Base-by-base conservation (phyloP, 2,888 invertebrate genomes). In the Hemicrepidius hirtus region DNA sequence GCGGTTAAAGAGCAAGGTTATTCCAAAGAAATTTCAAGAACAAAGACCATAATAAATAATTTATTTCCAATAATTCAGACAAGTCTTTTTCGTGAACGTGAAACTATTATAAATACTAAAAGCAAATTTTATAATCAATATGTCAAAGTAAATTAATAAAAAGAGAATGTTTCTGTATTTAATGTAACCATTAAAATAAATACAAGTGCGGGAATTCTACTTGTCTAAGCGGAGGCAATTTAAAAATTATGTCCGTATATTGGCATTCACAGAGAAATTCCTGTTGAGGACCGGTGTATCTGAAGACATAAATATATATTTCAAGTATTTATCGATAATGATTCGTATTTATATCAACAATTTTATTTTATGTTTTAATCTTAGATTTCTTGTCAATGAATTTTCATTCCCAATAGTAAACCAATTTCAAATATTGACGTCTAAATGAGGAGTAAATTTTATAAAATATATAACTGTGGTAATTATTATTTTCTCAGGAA, bases 161-260 rank as follows among this genome's bases (percentile, higher is more conserved):
- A 50, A 50, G 2, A 24, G 50, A 12, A 24, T n/a, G 18, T 50
- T 24, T 50, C 28, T 53, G 21, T 53, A 53, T 53, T 53, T 53
- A 53, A 53, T 53, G 32, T 6, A 53, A 28, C 28, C 32, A 53
- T 53, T 53, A 53, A 53, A 49, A 21, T 49, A 49, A 49, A 49
- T 20, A 49, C 21, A 21, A 77, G 74, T 76, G 64, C 65, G 75
- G 40, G 12, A 37, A 59, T 59, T 59, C 59, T 59, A 59, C 59
- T 35, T 59, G 59, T 59, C 59, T 59, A 40, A 40, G 35, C 59
- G 53, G 28, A 53, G 28, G 53, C 28, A 53, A 53, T 53, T 53
- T 53, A 53, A 53, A 53, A 40, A 40, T 20, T 35, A 35, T 16
- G 35, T 37, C 10, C 28, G 9, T 28, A 35, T 57, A 37, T 57